A percentile compares a stretch with the other conserved stretches of the same genome.
Conservation (phyloP, 2,797 vertebrate species). For the Mycteria americana region DNA sequence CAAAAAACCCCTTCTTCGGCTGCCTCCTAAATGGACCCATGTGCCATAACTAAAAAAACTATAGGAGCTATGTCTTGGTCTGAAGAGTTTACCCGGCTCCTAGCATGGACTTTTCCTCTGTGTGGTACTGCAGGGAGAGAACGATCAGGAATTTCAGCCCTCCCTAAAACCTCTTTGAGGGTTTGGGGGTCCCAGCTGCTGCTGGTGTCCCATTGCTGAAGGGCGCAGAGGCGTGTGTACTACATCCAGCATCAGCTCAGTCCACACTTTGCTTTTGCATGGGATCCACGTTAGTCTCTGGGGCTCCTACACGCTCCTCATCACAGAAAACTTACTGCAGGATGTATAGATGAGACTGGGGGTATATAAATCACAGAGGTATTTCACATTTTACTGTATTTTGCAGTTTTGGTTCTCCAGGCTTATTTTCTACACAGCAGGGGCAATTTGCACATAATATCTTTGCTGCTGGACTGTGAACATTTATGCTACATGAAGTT, state of each 20-base stretch:
- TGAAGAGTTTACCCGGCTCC: not conserved
- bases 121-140: not conserved
- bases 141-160: not conserved
- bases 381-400: not conserved
- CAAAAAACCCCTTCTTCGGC: not conserved
- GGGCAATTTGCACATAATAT: conserved; percentile 15
- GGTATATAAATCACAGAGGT: not conserved
- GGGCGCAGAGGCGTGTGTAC: not conserved
- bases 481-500: not conserved
- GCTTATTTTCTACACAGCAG: conserved; percentile 14
- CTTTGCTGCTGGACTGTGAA: conserved; percentile 38
- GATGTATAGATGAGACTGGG: not conserved
- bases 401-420: not conserved
- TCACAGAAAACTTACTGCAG: not conserved
- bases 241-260: not conserved
- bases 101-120: not conserved
- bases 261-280: not conserved
- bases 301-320: not conserved
- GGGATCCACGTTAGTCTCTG: not conserved
- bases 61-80: not conserved
- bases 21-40: not conserved
- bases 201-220: not conserved
- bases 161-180: not conserved
- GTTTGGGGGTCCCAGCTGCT: not conserved
- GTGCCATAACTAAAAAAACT: not conserved